Evolutionary conservation across 2,113 vertebrate genomes (phyloP), one percentile per base, ranked within the genome.

Genomic region (Oreochromis spilurus): DNA sequence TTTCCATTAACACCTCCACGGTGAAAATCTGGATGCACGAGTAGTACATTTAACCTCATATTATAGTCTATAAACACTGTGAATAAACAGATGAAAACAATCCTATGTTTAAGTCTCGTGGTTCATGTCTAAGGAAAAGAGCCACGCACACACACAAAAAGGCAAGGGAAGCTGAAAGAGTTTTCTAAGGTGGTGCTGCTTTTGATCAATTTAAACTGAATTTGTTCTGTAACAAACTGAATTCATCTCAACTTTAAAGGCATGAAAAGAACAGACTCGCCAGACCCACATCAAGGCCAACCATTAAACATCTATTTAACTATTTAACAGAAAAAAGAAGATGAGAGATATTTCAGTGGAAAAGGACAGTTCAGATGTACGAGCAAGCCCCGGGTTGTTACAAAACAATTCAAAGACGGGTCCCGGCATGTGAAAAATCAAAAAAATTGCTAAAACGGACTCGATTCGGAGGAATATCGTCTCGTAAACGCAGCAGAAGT

Each of bases 401-500:
- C 14, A 55, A 60, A 84, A 29, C 12, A 31, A 78, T 60, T 82
- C 43, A 65, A 62, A 79, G 77, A 9, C 8, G 45, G 57, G 45
- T 54, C 81, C 81, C 6, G 55, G 83, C 60, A 43, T 81, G 38
- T 83, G 53, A 85, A 40, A 87, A 67, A 79, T 36, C 58, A 38
- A 72, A 52, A 24, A 38, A 77, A 77, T n/a, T 24, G 21, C 77
- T 62, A 70, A 89, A 90, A 70, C 6, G 24, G 24, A 58, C 40
- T 7, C 9, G 50, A 93, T 83, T 54, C 72, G 54, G 85, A 88
- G 84, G 79, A 84, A 78, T 83, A 11, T 0, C 1, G 3, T 84
- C 75, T 84, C 1, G 12, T 53, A 87, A 90, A 88, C 11, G 53
- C 81, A 52, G 79, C 81, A 87, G 81, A 79, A 86, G 90, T 91